Evolutionary conservation across 2,888 invertebrate genomes (phyloP).

Genomic region (Hypercompe scribonia): DNA sequence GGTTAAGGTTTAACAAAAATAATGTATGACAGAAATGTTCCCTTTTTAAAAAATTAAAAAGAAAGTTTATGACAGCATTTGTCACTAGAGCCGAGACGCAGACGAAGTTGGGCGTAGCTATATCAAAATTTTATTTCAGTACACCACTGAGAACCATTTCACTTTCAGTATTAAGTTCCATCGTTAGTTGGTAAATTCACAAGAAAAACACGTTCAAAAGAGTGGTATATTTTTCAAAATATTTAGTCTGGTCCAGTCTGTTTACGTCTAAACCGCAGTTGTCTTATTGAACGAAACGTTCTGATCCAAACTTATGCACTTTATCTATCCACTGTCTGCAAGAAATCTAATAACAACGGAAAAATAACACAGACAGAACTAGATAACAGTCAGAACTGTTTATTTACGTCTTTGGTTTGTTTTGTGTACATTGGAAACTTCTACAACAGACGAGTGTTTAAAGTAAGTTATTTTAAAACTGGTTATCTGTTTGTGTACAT

Average conservation of each 20-base stretch:
- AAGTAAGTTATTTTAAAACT: not conserved
- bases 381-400: not conserved
- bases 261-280: not conserved
- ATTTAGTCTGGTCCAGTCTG: not conserved
- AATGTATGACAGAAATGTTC: too few relatives aligned
- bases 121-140: too few relatives aligned
- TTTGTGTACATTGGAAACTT: not conserved
- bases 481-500: too few relatives aligned
- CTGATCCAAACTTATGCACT: not conserved
- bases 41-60: too few relatives aligned
- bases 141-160: too few relatives aligned
- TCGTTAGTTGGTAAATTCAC: not conserved
- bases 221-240: not conserved
- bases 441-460: not conserved
- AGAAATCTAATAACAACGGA: constrained; percentile 1
- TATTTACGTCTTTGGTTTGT: not conserved
- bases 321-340: not conserved
- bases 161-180: too few relatives aligned
- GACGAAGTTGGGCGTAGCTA: too few relatives aligned
- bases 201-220: not conserved
- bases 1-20: too few relatives aligned
- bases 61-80: too few relatives aligned
- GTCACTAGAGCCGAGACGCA: too few relatives aligned
- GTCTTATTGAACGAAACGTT: not conserved
- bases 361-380: too few relatives aligned